phyloP scores from a whole-genome alignment of 1,140 invertebrate genomes.

The Planococcus citri region DNA sequence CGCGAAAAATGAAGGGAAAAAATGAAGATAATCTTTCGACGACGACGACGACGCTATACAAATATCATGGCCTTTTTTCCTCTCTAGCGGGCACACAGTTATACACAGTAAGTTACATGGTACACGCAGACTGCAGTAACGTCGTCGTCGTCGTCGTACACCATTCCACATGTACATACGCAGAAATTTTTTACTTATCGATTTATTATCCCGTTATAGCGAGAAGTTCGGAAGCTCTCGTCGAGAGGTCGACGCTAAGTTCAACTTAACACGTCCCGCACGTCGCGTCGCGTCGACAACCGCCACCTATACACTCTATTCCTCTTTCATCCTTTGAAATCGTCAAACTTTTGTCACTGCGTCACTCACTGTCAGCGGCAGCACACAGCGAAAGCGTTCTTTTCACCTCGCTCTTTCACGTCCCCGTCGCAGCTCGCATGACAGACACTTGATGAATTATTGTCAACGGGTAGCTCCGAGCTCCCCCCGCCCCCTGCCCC shows the following conservation, averaged over 20 bases:
- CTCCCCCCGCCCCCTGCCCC: neutral
- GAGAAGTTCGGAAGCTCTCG: conserved; percentile 13
- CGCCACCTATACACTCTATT: conserved; percentile 2
- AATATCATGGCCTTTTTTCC: no score
- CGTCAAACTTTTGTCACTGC: conserved; percentile 20
- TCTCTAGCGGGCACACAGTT: no score
- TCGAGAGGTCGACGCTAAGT: conserved; percentile 19
- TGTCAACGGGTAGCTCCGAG: conserved; percentile 14
- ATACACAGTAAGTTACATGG: no score
- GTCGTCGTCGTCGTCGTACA: neutral
- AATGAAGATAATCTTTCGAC: no score
- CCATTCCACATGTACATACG: conserved; percentile 5
- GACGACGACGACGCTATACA: no score
- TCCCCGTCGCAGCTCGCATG: neutral
- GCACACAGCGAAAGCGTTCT: conserved; percentile 11
- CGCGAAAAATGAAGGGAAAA: no score
- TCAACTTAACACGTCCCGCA: neutral
- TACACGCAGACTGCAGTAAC: no score
- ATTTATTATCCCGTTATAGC: conserved; percentile 17
- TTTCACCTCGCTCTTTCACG: neutral
- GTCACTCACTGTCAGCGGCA: conserved; percentile 18
- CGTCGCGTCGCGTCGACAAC: neutral
- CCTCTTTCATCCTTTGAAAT: conserved; percentile 16
- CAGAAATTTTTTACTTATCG: conserved; percentile 19
- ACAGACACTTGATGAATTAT: conserved; percentile 20